Evolutionary conservation across 2,888 invertebrate genomes (phyloP).

Genomic region (Caenorhabditis sp.): DNA sequence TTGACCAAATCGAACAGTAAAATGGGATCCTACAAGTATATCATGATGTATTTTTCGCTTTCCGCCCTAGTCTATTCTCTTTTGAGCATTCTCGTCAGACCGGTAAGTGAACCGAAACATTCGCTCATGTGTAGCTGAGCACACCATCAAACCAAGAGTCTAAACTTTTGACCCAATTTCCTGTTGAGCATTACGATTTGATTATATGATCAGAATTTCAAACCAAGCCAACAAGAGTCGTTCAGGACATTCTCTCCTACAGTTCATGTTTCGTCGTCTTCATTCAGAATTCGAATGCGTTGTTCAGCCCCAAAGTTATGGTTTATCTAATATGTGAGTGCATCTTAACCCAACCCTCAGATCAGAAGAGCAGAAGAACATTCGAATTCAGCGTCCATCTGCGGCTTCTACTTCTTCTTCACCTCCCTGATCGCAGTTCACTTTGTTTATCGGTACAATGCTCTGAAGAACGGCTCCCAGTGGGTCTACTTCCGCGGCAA

Average conservation of each 20-base stretch:
- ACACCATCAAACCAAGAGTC: no score
- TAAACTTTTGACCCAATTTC: no score
- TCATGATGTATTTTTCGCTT: slow-evolving; percentile 36
- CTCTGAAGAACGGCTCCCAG: slow-evolving; percentile 24
- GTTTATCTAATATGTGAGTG: slow-evolving; percentile 24
- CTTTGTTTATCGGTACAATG: slow-evolving; percentile 36
- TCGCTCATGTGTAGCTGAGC: background rate
- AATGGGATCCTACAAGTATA: slow-evolving; percentile 43
- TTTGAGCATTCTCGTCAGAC: slow-evolving; percentile 22
- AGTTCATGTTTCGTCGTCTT: slow-evolving; percentile 32
- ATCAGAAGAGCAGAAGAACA: no score
- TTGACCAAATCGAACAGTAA: slow-evolving; percentile 36
- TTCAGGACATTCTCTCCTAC: slow-evolving; percentile 37
- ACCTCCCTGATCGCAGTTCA: slow-evolving; percentile 40
- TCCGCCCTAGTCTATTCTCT: slow-evolving; percentile 24
- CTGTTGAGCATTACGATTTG: no score
- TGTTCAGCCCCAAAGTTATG: slow-evolving; percentile 25
- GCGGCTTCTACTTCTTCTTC: slow-evolving; percentile 40
- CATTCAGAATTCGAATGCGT: slow-evolving; percentile 5
- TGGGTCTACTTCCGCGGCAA: slow-evolving; percentile 35
- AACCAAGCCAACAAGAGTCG: background rate
- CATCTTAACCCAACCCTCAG: no score
- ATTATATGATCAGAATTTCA: no score
- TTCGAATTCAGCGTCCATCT: slow-evolving; percentile 15
- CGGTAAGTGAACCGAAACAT: slow-evolving; percentile 7